Conservation (phyloP, 2,113 vertebrate species). For the Elachura formosa region DNA sequence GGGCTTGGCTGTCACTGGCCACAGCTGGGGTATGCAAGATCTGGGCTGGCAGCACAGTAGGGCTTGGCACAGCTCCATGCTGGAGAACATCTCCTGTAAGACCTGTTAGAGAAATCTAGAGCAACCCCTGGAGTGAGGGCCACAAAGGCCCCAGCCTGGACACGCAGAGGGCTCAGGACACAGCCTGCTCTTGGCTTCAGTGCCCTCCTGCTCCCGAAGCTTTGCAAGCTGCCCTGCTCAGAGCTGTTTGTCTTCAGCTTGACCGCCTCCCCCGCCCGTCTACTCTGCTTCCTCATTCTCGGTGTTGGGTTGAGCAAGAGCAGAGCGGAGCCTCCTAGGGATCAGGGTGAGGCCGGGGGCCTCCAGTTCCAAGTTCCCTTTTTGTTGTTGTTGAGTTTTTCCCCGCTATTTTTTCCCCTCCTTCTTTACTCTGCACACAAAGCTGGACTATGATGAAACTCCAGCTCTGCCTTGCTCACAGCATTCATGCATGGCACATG, state of each 20-base stretch:
- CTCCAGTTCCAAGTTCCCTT: slow-evolving; percentile 45
- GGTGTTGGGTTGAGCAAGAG: slow-evolving; percentile 57
- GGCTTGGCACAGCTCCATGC: background rate
- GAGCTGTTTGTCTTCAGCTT: slow-evolving; percentile 48
- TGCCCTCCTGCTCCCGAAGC: background rate
- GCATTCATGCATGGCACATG: slow-evolving; percentile 43
- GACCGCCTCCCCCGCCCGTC: slow-evolving; percentile 55
- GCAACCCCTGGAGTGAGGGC: too few relatives aligned
- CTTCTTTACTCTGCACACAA: background rate
- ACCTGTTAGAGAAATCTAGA: background rate
- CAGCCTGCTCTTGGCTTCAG: background rate
- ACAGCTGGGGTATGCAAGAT: rapidly evolving
- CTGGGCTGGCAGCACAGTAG: background rate
- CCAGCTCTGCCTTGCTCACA: slow-evolving; percentile 12
- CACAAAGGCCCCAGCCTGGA: background rate
- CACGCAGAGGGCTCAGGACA: background rate
- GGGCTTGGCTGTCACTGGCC: rapidly evolving
- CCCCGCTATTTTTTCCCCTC: background rate
- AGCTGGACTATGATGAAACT: slow-evolving; percentile 42
- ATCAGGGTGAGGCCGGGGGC: slow-evolving; percentile 41
- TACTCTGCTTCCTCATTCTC: slow-evolving; percentile 66
- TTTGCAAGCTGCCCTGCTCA: background rate
- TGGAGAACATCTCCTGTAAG: background rate
- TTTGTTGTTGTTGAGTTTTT: background rate
- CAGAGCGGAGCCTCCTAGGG: slow-evolving; percentile 29